These are phyloP conservation scores for Stichodactyla helianthus DNA, from an alignment of 64 coral and sea anemone species.

Conservation along the genomic window DNA sequence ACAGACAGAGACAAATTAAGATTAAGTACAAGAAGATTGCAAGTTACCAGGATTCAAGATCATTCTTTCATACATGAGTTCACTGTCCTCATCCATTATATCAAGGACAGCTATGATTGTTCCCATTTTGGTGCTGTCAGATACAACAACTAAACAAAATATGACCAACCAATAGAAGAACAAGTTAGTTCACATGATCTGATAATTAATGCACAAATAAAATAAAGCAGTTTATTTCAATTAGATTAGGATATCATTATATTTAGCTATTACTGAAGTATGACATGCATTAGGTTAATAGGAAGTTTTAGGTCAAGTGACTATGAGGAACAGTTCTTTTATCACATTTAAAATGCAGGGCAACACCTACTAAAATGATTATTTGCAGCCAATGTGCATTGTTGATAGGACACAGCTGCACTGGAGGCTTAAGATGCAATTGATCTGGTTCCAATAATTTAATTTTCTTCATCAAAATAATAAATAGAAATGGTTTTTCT, in stretches of 20 bases:
- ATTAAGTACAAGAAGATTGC: constrained; percentile 17
- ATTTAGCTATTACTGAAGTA: not conserved
- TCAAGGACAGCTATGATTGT: constrained; percentile 35
- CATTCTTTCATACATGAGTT: constrained; percentile 1
- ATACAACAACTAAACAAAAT: constrained; percentile 19
- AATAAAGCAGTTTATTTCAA: not conserved
- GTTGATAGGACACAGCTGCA: not conserved
- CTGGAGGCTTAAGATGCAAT: too few species aligned
- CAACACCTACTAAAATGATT: not conserved
- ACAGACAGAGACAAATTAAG: too few species aligned
- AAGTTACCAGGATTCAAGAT: constrained; percentile 7
- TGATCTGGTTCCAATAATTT: too few species aligned
- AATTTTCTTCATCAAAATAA: too few species aligned
- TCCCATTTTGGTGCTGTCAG: constrained; percentile 25
- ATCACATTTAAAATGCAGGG: not conserved
- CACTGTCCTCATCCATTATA: constrained; percentile 18
- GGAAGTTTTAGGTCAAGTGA: not conserved
- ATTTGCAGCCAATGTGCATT: constrained; percentile 1
- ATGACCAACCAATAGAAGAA: constrained; percentile 23
- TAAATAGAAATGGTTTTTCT: too few species aligned
- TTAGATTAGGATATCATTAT: not conserved
- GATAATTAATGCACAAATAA: not conserved
- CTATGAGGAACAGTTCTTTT: not conserved
- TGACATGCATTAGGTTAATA: not conserved
- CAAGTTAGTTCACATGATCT: not conserved